Conservation (phyloP, 2,797 vertebrate genomes). For the Podargus strigoides region DNA sequence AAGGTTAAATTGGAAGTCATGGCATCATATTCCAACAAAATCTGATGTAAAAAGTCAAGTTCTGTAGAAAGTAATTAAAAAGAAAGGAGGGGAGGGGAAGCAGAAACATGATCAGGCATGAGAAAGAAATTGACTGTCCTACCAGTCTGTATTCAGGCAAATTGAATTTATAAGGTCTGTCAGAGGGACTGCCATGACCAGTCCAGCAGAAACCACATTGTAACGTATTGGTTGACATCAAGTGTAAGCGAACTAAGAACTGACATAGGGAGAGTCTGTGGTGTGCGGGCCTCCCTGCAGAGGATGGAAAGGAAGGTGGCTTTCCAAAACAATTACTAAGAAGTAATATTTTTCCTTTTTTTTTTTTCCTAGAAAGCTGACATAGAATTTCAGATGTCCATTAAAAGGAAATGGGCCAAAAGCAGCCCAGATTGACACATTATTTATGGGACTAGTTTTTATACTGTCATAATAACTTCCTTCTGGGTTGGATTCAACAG, state of each 20-base stretch:
- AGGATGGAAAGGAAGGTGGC: neutral
- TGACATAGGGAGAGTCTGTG: accelerated
- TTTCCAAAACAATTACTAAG: too few relatives aligned
- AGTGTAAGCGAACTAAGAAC: neutral
- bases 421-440: neutral
- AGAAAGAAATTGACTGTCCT: neutral
- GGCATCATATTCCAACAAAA: neutral
- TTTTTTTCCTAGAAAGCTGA: neutral
- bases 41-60: neutral
- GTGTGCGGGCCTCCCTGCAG: accelerated
- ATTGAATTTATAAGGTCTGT: neutral
- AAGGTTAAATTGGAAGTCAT: neutral
- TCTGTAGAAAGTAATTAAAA: neutral
- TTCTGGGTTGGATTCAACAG: neutral
- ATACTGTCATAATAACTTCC: neutral
- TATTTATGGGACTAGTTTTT: neutral
- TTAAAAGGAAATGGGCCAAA: neutral
- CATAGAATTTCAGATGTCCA: neutral
- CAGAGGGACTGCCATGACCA: neutral
- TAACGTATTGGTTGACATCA: accelerated
- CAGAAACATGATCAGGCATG: neutral
- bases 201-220: neutral
- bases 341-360: neutral
- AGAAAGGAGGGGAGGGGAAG: neutral
- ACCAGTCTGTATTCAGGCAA: neutral